These are phyloP conservation scores for Cygnus olor DNA, from an alignment of 2,797 vertebrate genomes.

Conservation along the genomic window DNA sequence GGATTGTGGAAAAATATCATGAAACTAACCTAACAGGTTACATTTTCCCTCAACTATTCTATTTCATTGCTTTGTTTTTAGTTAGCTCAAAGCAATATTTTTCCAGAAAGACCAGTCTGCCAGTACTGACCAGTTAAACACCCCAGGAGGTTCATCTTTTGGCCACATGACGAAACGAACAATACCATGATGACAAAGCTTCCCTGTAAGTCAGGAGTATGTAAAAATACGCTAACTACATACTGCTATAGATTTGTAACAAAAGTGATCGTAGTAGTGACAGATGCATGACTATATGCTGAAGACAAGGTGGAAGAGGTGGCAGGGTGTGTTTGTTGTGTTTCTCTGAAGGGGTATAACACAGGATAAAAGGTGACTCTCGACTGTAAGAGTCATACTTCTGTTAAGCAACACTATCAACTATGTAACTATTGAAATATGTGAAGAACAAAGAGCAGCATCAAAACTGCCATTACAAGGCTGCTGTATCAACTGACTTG, in stretches of 20 bases:
- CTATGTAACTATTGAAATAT: neutral
- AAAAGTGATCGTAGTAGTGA: neutral
- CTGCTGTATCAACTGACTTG: neutral
- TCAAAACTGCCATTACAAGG: neutral
- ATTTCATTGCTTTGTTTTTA: neutral
- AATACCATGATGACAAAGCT: neutral
- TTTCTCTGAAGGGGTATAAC: neutral
- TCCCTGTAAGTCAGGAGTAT: neutral
- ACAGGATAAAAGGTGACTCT: conserved; percentile 19
- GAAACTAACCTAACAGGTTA: neutral
- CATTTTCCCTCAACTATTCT: neutral
- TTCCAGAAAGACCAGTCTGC: conserved; percentile 5
- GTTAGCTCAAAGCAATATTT: neutral
- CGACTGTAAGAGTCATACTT: neutral
- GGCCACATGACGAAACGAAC: neutral
- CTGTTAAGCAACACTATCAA: neutral
- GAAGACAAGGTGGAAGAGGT: neutral
- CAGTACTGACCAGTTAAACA: neutral
- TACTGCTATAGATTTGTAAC: neutral
- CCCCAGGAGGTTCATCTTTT: neutral
- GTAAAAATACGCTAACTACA: neutral
- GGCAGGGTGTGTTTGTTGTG: neutral
- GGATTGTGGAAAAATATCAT: neutral
- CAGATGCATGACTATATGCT: neutral
- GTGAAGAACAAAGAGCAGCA: neutral